phyloP scores from a whole-genome alignment of 2,888 invertebrate genomes.

The Zhuqinia jingwanae region DNA sequence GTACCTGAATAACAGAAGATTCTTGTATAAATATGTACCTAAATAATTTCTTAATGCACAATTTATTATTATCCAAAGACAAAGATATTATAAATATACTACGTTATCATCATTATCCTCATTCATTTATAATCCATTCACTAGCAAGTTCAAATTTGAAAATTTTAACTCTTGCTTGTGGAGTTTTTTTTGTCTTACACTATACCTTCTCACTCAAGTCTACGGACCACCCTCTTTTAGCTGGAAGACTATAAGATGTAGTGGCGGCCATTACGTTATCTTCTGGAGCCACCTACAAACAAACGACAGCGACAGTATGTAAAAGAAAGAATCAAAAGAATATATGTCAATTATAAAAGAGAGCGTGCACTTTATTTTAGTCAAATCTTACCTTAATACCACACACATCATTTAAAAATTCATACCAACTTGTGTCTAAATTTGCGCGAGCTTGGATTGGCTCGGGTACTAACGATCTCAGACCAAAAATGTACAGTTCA shows the following conservation, averaged over 20 bases:
- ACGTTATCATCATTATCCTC: no score
- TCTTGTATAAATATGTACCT: no score
- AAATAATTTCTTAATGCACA: no score
- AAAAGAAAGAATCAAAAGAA: neutral
- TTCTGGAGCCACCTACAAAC: neutral
- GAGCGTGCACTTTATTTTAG: no score
- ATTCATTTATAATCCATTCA: neutral
- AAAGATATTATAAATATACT: no score
- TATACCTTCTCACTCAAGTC: constrained; percentile 29
- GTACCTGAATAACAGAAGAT: neutral
- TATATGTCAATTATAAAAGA: no score
- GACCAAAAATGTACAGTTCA: neutral
- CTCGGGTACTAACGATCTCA: neutral
- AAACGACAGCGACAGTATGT: no score
- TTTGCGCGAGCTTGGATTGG: neutral
- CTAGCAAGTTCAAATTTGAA: no score
- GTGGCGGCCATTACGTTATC: neutral
- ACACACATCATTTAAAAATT: neutral
- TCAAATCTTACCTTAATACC: neutral
- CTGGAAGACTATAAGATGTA: neutral
- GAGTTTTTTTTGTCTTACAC: neutral
- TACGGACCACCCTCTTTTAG: neutral
- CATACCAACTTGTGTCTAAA: neutral
- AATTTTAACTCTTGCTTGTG: neutral
- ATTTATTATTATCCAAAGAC: no score